A percentile compares a stretch with the other conserved stretches of the same genome.
These are phyloP conservation scores for Cyrtonyx montezumae DNA, from an alignment of 2,113 vertebrate genomes.

Conservation along the genomic window DNA sequence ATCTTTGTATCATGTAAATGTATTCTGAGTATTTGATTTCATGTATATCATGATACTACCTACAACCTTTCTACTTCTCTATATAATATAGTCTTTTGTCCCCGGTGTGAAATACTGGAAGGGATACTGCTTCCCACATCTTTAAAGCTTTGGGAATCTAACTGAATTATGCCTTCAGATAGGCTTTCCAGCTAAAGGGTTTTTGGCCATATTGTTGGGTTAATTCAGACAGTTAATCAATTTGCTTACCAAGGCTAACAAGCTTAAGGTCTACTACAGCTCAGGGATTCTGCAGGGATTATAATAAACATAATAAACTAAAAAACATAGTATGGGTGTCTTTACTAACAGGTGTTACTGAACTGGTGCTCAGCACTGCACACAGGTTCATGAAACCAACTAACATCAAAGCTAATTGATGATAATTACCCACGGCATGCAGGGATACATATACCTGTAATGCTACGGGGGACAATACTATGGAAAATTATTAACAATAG, in stretches of 20 bases:
- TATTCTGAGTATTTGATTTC: background rate
- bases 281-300: background rate
- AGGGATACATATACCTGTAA: rapidly evolving
- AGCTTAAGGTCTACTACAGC: background rate
- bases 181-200: background rate
- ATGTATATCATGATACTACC: background rate
- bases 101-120: background rate
- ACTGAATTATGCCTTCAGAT: background rate
- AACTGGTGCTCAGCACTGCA: background rate
- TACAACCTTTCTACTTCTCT: background rate
- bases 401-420: background rate
- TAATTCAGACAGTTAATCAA: background rate
- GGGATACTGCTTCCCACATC: background rate
- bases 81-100: background rate
- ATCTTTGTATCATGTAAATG: conserved; percentile 21
- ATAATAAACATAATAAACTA: background rate
- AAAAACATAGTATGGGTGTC: background rate
- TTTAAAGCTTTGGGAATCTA: background rate
- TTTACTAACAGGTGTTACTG: background rate
- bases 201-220: background rate
- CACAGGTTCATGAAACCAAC: background rate
- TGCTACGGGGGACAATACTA: rapidly evolving
- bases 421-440: background rate
- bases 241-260: background rate
- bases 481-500: background rate